Conservation (phyloP, 2,797 vertebrate genomes). For the Rachycentron canadum region DNA sequence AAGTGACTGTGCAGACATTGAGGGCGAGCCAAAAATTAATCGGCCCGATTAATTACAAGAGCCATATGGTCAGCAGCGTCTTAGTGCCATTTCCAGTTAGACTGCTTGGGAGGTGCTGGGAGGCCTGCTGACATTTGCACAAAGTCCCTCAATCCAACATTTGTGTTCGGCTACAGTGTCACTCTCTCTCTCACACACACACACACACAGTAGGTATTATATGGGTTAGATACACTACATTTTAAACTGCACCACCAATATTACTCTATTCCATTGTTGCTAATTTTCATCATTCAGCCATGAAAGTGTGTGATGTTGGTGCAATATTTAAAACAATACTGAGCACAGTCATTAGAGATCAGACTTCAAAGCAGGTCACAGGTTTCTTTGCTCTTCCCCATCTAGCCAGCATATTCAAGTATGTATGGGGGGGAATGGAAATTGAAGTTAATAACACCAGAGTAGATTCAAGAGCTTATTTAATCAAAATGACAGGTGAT, state of each 20-base stretch:
- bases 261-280: not conserved
- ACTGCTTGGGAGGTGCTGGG: constrained; percentile 81
- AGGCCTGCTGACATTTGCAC: constrained; percentile 86
- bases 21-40: constrained; percentile 85
- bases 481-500: constrained; percentile 82
- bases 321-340: constrained; percentile 46
- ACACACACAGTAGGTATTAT: not conserved
- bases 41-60: constrained; percentile 85
- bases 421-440: constrained; percentile 63
- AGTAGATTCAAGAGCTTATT: constrained; percentile 73
- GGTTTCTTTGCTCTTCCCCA: constrained; percentile 35
- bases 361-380: constrained; percentile 52
- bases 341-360: constrained; percentile 41
- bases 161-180: constrained; percentile 36
- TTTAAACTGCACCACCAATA: constrained; percentile 5
- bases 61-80: constrained; percentile 86
- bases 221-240: not conserved
- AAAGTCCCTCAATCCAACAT: constrained; percentile 74
- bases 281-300: constrained; percentile 33
- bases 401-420: constrained; percentile 52
- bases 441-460: constrained; percentile 80
- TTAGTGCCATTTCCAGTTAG: constrained; percentile 84
- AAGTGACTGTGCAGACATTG: constrained; percentile 80
- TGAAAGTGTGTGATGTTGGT: constrained; percentile 24
- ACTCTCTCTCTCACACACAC: constrained; percentile 4